Conservation (phyloP, 2,888 invertebrate genomes). For the Cecidostiba fungosa region DNA sequence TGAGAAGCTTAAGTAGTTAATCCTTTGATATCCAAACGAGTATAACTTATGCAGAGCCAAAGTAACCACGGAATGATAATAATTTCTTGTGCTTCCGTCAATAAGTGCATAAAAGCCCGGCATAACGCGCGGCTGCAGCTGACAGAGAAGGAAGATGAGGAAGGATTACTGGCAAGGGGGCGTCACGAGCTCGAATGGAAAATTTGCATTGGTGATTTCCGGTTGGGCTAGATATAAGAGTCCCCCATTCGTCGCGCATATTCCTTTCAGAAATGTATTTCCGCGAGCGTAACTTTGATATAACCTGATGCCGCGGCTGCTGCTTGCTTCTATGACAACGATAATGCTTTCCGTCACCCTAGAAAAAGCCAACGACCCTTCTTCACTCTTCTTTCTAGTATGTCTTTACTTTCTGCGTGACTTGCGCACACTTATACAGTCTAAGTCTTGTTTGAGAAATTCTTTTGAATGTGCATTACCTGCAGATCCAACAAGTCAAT, state of each 20-base stretch:
- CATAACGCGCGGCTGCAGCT: not conserved
- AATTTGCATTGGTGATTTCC: conserved; percentile 48
- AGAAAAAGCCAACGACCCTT: not conserved
- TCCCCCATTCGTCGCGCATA: conserved; percentile 17
- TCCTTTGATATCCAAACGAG: conserved; percentile 35
- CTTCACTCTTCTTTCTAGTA: not conserved
- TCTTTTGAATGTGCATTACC: conserved; percentile 1
- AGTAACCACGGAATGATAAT: conserved; percentile 16
- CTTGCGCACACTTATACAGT: not conserved
- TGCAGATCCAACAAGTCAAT: not conserved
- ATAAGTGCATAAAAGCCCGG: conserved; percentile 3
- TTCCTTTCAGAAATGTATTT: conserved; percentile 39
- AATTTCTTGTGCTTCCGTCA: not conserved
- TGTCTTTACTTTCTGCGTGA: not conserved
- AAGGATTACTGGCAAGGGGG: not conserved
- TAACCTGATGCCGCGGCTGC: conserved; percentile 21
- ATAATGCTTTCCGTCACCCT: conserved; percentile 30
- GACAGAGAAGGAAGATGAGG: not conserved
- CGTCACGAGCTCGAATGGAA: conserved; percentile 12
- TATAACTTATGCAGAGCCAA: not conserved
- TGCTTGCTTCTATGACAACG: conserved; percentile 7
- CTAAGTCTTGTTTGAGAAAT: not conserved
- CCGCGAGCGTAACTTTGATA: conserved; percentile 9
- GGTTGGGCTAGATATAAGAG: not conserved
- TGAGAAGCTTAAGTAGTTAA: not conserved